phyloP scores from a whole-genome alignment of 2,888 invertebrate species.

The Danaus chrysippus region DNA sequence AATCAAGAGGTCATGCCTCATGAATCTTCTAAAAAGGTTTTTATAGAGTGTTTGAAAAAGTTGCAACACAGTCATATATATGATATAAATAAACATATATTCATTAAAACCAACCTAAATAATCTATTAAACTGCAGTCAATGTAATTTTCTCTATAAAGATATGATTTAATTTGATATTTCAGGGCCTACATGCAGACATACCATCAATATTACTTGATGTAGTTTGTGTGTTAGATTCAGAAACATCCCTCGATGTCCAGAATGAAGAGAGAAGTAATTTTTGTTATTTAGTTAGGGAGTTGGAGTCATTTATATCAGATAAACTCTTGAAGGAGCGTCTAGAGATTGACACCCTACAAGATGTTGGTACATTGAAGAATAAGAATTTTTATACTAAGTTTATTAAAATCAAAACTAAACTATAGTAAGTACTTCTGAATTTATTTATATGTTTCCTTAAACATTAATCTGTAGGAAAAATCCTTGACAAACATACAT shows the following conservation, averaged over 20 bases:
- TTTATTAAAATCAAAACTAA: constrained; percentile 99
- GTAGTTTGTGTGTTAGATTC: constrained; percentile 91
- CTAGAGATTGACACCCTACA: constrained; percentile 96
- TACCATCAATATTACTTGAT: constrained; percentile 91
- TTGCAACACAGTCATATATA: too few species aligned
- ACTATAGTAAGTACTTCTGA: constrained; percentile 89
- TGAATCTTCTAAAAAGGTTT: too few species aligned
- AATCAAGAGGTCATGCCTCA: too few species aligned
- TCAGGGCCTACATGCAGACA: constrained; percentile 86
- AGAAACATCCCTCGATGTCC: constrained; percentile 85
- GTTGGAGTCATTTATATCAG: constrained; percentile 89
- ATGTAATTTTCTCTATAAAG: too few species aligned
- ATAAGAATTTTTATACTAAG: constrained; percentile 94
- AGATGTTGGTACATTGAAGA: constrained; percentile 93
- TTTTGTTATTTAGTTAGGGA: constrained; percentile 89
- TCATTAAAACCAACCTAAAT: too few species aligned
- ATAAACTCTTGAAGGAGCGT: constrained; percentile 93
- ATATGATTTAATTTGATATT: constrained; percentile 43
- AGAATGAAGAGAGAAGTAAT: constrained; percentile 85
- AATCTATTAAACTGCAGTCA: too few species aligned
- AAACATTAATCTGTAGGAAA: neutral
- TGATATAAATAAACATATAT: too few species aligned
- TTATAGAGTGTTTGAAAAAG: too few species aligned
- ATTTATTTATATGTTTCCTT: constrained; percentile 5
- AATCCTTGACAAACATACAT: neutral